These are phyloP conservation scores for Cottoperca gobio DNA, from an alignment of 2,797 vertebrate genomes.

Conservation along the genomic window DNA sequence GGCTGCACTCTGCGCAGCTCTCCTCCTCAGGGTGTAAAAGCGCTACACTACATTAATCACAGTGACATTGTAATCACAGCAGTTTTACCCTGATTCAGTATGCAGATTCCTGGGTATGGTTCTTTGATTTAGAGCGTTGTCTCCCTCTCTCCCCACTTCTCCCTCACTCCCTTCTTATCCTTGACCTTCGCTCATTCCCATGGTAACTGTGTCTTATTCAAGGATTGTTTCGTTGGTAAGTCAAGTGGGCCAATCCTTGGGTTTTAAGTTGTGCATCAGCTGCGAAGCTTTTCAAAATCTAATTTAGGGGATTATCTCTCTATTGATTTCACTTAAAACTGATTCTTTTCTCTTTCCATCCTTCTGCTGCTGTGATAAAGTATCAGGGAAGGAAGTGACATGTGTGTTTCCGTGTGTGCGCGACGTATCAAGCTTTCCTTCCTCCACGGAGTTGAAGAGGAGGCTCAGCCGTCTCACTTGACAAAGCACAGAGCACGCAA, in stretches of 20 bases:
- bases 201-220: slow-evolving; percentile 75
- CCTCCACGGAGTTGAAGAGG: slow-evolving; percentile 53
- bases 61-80: slow-evolving; percentile 70
- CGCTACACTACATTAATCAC: slow-evolving; percentile 65
- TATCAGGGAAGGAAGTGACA: slow-evolving; percentile 40
- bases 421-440: slow-evolving; percentile 38
- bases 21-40: slow-evolving; percentile 22
- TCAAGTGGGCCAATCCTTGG: slow-evolving; percentile 78
- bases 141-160: slow-evolving; percentile 36
- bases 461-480: slow-evolving; percentile 66
- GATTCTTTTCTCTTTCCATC: slow-evolving; percentile 74
- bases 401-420: slow-evolving; percentile 38
- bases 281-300: slow-evolving; percentile 82
- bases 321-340: slow-evolving; percentile 86
- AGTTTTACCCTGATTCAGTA: slow-evolving; percentile 48
- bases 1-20: slow-evolving; percentile 36
- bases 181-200: slow-evolving; percentile 82
- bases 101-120: slow-evolving; percentile 64
- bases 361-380: slow-evolving; percentile 68
- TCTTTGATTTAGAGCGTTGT: slow-evolving; percentile 57
- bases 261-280: slow-evolving; percentile 74
- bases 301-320: slow-evolving; percentile 86
- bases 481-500: slow-evolving; percentile 41
- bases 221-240: slow-evolving; percentile 73
- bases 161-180: slow-evolving; percentile 61